Evolutionary conservation across 2,888 invertebrate genomes (phyloP).

Genomic region (Orchesella flavescens): DNA sequence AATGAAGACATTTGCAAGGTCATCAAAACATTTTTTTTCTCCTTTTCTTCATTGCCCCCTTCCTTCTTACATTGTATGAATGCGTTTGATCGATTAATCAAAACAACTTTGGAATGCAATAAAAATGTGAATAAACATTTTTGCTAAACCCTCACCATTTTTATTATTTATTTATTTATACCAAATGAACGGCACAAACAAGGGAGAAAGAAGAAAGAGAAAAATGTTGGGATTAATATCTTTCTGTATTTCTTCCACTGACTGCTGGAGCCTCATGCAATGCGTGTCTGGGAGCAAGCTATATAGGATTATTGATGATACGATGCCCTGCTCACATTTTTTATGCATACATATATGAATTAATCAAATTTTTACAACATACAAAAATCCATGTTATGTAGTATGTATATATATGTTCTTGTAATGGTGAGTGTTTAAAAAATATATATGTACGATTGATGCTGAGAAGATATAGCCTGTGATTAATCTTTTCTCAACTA

Average conservation of each 20-base stretch:
- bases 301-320: too few relatives aligned
- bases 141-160: neutral
- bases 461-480: slow-evolving; percentile 14
- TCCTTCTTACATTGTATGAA: slow-evolving; percentile 7
- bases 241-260: slow-evolving; percentile 6
- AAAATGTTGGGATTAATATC: slow-evolving; percentile 4
- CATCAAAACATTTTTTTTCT: slow-evolving; percentile 39
- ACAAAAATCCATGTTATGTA: too few relatives aligned
- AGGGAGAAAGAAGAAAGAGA: neutral
- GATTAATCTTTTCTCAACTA: slow-evolving; percentile 18
- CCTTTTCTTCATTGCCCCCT: slow-evolving; percentile 1
- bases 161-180: slow-evolving; percentile 11
- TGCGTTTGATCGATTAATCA: slow-evolving; percentile 59
- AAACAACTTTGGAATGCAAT: slow-evolving; percentile 60
- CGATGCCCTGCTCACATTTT: too few relatives aligned
- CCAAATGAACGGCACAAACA: too few relatives aligned
- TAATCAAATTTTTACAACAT: too few relatives aligned
- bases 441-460: too few relatives aligned
- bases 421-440: too few relatives aligned
- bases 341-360: too few relatives aligned
- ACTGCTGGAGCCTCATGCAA: too few relatives aligned
- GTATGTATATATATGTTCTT: too few relatives aligned
- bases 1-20: slow-evolving; percentile 63
- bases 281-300: too few relatives aligned
- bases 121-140: slow-evolving; percentile 46